Base-by-base conservation (phyloP, 2,888 invertebrate species). In the Drosophila setosimentum region DNA sequence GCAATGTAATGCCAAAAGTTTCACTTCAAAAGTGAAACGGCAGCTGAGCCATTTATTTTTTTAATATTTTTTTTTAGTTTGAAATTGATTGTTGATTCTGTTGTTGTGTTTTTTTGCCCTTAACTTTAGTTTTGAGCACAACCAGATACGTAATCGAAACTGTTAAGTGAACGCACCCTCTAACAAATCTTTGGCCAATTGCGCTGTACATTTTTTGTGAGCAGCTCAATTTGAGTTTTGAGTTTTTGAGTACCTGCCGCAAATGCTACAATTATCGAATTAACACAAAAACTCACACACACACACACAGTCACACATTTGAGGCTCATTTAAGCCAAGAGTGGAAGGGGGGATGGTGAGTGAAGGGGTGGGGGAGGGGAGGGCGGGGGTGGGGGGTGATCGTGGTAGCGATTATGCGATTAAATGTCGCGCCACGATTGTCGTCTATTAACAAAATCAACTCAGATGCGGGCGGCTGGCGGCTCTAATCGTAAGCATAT, bases 361-460 rank as follows among this genome's bases (percentile, higher is more conserved):
- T 50, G 2, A 13, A 51, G 54, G 58, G 48, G 64, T 10, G 55
- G 27, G 29, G 2, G 6, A 3, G 2, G 1, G 18, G 13, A 0
- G 0, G 3, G 24, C 0, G 7, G 13, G n/a, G 3, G 11, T 6
- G 11, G 11, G 6, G 8, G 11, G 3, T 45, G 7, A 21, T 45
- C 40, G 40, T 11, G 16, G 21, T 42, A 30, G 29, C 37, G 42
- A 33, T 27, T 57, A 48, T 53, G 68, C 85, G 87, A 84, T 89
- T 84, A 89, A 84, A 87, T 84, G 85, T 65, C 70, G 69, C 58
- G 58, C 74, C 68, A 75, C 81, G 83, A 79, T 87, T 89, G 85
- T 82, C 73, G 84, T 74, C 87, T 82, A 89, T 85, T 85, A 85
- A 85, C 72, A 77, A 75, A 87, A 81, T 87, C 87, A 76, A 76